Conservation (phyloP, 2,113 vertebrate species). For the Ellobius talpinus region DNA sequence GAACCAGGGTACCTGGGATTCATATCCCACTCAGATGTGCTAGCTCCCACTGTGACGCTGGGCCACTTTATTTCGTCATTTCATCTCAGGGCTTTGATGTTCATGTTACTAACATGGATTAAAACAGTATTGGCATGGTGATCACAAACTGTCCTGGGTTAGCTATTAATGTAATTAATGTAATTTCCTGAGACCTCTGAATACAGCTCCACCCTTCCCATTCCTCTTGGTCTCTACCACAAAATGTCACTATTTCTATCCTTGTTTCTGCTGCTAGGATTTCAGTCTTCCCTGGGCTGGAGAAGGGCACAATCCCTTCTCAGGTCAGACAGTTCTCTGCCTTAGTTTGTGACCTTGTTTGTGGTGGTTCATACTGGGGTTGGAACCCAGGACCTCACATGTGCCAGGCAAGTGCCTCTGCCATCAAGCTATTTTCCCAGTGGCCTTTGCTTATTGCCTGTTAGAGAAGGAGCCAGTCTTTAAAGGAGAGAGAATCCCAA, state of each 20-base stretch:
- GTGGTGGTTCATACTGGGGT: neutral
- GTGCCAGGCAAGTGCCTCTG: neutral
- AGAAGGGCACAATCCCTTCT: neutral
- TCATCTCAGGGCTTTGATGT: neutral
- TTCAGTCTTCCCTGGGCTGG: neutral
- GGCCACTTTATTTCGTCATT: neutral
- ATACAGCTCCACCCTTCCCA: neutral
- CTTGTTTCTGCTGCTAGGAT: neutral
- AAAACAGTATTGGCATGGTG: neutral
- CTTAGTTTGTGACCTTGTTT: neutral
- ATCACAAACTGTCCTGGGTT: neutral
- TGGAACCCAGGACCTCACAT: neutral
- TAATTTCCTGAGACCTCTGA: neutral
- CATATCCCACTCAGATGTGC: neutral
- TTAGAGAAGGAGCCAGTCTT: neutral
- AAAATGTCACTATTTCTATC: neutral
- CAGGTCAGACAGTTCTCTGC: neutral
- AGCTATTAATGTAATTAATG: neutral
- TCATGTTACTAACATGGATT: neutral
- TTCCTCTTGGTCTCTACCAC: neutral
- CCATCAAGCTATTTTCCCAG: neutral
- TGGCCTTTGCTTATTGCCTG: neutral
- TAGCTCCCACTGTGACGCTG: neutral
- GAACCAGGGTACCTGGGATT: neutral
- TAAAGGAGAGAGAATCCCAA: neutral